Evolutionary conservation across 2,797 vertebrate species (phyloP), one percentile per base, ranked within the genome.

Genomic region (Lepilemur ruficaudatus): DNA sequence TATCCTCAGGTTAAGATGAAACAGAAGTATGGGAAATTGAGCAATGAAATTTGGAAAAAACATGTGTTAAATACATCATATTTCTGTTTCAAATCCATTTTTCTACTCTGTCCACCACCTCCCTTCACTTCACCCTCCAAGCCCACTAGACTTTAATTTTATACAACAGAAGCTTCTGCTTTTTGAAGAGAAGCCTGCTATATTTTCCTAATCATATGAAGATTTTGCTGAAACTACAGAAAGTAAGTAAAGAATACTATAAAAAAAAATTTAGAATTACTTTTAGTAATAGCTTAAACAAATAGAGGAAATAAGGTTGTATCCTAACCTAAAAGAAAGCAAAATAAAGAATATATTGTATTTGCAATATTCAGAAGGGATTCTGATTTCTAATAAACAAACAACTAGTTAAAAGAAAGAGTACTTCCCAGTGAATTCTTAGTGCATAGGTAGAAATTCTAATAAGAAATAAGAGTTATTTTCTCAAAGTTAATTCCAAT

Each of bases 1-100:
- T 89, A 76, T 50, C 95, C 89, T 94, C 89, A 96, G 28, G 52
- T 92, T 92, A 67, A 89, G 84, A 94, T 92, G 86, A 94, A 96
- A 81, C 38, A 94, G 61, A 97, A 67, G 92, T 96, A 96, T 4
- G 0, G 46, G 95, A 89, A 96, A 76, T 89, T 87, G 81, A 86
- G 61, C 10, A 93, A 94, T n/a, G 81, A 96, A 55, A 78, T 89
- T 80, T 70, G 48, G 72, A 89, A 96, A 94, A 91, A 52, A 3
- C 38, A 52, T 25, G 5, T 57, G 63, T 52, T 18, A 95, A 95
- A 57, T 59, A 82, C 14, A 63, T 48, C 13, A 30, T 43, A 6
- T 61, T 76, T 91, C 76, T 83, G 14, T 93, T 78, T 87, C 70
- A 90, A 79, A 3, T 32, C 1, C 0, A 57, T 63, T 72, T 28